Evolutionary conservation across 2,113 vertebrate genomes (phyloP), one percentile per base, ranked within the genome.

Genomic region (Gallinago jamesoni): DNA sequence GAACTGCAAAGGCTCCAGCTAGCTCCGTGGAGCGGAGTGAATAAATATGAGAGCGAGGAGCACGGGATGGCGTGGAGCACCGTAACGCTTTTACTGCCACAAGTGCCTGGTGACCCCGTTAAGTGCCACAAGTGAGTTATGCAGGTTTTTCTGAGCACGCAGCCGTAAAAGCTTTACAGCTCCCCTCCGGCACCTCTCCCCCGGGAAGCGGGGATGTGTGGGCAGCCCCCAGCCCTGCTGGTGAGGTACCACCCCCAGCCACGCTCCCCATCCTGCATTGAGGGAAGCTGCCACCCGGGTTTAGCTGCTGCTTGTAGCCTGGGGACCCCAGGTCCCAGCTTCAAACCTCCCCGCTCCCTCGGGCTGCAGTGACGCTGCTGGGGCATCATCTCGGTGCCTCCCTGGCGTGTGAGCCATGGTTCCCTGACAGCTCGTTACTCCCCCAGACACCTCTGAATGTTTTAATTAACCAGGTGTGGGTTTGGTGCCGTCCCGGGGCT

Each of bases 291-390:
- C 62, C 1, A 28, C 45, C 50, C 1, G 3, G 62, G 24, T 21
- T 45, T 8, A 20, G 72, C 52, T 56, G 81, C 41, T 84, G 56
- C 84, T 57, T 57, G 35, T 2, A 6, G 21, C 52, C 80, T 7
- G 59, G 53, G 45, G 12, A 16, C 14, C 37, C 10, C 53, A 9
- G 30, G n/a, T 41, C 24, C 47, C 68, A 18, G 24, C 60, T 74
- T 9, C 45, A 45, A 41, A 33, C 48, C 21, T 22, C 31, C 31
- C 21, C 0, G 2, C 70, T 75, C 57, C 0, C 0, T 4, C 2
- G 20, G 59, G 74, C 19, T 80, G 24, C 62, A 2, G 14, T 7
- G 50, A 0, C 63, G 84, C 84, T 59, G 53, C 75, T 45, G 68
- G 7, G 7, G 48, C 25, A 17, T 27, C 81, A 66, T 28, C 75